Conservation (phyloP, 2,797 vertebrate species). For the Schizothorax lantsangensis region DNA sequence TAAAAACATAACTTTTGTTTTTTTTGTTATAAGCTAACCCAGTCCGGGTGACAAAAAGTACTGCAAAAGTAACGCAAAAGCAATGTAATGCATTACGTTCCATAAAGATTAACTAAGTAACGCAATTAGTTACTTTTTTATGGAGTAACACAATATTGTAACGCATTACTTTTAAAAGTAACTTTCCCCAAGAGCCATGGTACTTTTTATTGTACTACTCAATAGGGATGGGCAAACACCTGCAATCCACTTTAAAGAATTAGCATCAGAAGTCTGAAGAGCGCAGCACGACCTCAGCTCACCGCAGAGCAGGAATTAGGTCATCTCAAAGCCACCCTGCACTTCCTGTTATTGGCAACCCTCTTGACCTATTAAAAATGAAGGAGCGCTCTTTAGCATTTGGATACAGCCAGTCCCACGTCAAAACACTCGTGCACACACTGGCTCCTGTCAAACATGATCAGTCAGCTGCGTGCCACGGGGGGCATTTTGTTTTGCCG, state of each 20-base stretch:
- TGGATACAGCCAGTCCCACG: conserved; percentile 44
- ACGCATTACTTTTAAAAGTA: not conserved
- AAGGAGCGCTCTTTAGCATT: conserved; percentile 44
- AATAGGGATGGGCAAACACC: conserved; percentile 8
- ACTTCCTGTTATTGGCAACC: conserved; percentile 27
- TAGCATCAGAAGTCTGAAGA: conserved; percentile 6
- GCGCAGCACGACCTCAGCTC: not conserved
- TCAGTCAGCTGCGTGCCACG: conserved; percentile 1
- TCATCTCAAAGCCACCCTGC: conserved; percentile 50
- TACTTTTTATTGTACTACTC: not conserved
- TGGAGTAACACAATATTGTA: not conserved
- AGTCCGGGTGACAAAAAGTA: too few species aligned
- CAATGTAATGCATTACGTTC: not conserved
- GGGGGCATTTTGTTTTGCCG: conserved; percentile 29
- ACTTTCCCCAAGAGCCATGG: not conserved
- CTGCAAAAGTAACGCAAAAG: too few species aligned
- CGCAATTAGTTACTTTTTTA: not conserved
- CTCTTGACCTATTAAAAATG: conserved; percentile 49
- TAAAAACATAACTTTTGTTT: not conserved
- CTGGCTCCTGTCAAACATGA: conserved; percentile 50
- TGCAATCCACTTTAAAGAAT: not conserved
- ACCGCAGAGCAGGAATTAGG: conserved; percentile 49
- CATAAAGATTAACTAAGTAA: not conserved
- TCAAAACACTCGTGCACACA: conserved; percentile 40
- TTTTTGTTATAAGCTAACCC: not conserved